Base-by-base conservation (phyloP, 2,113 vertebrate genomes). In the Phoxinus phoxinus region DNA sequence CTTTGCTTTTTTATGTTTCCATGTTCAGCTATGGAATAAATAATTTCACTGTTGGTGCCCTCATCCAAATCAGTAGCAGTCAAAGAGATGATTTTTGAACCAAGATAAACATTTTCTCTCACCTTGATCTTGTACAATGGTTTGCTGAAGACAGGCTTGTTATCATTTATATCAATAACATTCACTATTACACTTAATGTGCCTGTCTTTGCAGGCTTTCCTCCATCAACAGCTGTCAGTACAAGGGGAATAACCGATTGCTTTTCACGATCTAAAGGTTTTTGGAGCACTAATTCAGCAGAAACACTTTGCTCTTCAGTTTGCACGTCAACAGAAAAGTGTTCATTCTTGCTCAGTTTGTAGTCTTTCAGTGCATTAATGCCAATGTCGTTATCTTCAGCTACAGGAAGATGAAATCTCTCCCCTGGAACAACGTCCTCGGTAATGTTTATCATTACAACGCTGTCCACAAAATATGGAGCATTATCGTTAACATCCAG, bases 401-500 rank as follows among this genome's bases (percentile, higher is more conserved):
- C 93, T 0, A 90, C 91, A 2, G 92, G 35, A 0, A 95, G 73
- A 2, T 92, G 21, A 72, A 94, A 94, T 85, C 90, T 91, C 23
- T 91, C 92, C 1, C 94, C 92, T 0, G 88, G 80, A 46, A 90
- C 90, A 1, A 94, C 92, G 1, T 0, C 93, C 56, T 96, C 96
- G 0, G 59, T 88, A 1, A 96, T 91, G 0, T 94, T 94, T 6
- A 97, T 30, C 5, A 65, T 80, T 48, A 93, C 89, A 30, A 87
- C 78, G 13, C 85, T 91, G 44, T 92, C 93, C 37, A 90, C 82
- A 89, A 97, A 97, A 21, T 2, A 84, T 0, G 96, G 96, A 1
- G 93, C n/a, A 78, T 96, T 96, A 75, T 97, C 96, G 41, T 97
- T 97, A 77, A 96, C 92, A 85, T 97, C 96, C 90, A 94, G 19